A percentile compares a stretch with the other conserved stretches of the same genome.
Evolutionary conservation across 2,888 invertebrate species (phyloP).

Genomic region (Acleris emargana): DNA sequence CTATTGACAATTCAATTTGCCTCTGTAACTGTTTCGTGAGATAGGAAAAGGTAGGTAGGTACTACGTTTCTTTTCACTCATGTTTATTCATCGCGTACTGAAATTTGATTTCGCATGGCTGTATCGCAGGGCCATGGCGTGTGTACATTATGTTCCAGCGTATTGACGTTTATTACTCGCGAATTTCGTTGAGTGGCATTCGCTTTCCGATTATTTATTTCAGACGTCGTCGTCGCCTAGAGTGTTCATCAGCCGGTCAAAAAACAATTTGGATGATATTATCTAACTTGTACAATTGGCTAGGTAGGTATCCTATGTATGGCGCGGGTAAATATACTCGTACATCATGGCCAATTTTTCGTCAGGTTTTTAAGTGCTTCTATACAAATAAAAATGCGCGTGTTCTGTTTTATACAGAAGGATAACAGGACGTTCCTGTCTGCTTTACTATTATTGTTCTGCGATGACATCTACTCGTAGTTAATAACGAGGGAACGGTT

Average conservation of each 20-base stretch:
- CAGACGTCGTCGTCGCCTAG: background rate
- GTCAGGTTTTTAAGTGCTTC: too few relatives aligned
- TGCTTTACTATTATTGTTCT: background rate
- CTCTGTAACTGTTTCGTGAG: constrained; percentile 20
- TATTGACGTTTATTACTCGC: constrained; percentile 32
- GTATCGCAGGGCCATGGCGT: constrained; percentile 24
- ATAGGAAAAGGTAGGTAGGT: constrained; percentile 14
- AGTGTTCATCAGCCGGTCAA: constrained; percentile 8
- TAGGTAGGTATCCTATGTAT: background rate
- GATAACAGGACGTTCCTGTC: background rate
- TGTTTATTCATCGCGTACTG: constrained; percentile 33
- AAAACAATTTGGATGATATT: constrained; percentile 8
- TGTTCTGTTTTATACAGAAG: background rate
- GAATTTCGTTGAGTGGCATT: constrained; percentile 13
- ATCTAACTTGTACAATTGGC: background rate
- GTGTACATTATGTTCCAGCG: constrained; percentile 24
- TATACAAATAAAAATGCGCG: too few relatives aligned
- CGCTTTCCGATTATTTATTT: constrained; percentile 10
- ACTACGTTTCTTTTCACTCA: constrained; percentile 29
- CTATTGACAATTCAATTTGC: constrained; percentile 33
- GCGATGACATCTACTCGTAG: constrained; percentile 33
- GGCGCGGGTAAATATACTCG: too few relatives aligned
- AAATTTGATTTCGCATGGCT: constrained; percentile 29
- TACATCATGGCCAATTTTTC: too few relatives aligned
- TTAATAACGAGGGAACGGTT: constrained; percentile 62